Evolutionary conservation across 2,113 vertebrate species (phyloP), one percentile per base, ranked within the genome.

Genomic region (Ctenomys sociabilis): DNA sequence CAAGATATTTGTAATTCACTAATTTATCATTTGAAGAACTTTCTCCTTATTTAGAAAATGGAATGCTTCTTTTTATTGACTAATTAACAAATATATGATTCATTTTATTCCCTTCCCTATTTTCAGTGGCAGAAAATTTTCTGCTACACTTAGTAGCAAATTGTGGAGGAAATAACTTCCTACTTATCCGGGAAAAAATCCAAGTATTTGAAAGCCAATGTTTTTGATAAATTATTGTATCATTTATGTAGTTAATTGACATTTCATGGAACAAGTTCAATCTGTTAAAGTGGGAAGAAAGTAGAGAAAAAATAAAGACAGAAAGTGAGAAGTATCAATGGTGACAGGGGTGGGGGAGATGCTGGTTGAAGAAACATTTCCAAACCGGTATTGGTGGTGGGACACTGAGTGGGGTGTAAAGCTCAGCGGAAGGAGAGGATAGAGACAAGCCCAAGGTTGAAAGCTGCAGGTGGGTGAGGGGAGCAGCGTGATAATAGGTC

Each of bases 51-150:
- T 84, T 90, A 61, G 88, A 75, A 90, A 45, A 95, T 63, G 49
- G 28, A 11, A 63, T 37, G 59, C 17, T 88, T 95, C 75, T 40
- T 93, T 96, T 95, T 72, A 95, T 78, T 90, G 75, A 70, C 91
- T 90, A 95, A 90, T 95, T 93, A 93, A 82, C 82, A 87, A 93
- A 91, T 87, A 94, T 75, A 95, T 91, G 91, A 80, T 91, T 95
- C 88, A 88, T 95, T 96, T 95, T 96, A 91, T 91, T 70, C 84
- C 70, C 21, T 61, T 57, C 88, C 64, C 87, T 78, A 61, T 90
- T 88, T 84, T 75, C 17, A 24, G 24, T 84, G 75, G n/a, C 54
- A 84, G 43, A 91, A 77, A 91, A 52, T 86, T 75, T 84, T 90
- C 83, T 91, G 52, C 61, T 78, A 84, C 12, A 90, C 75, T 57